Base-by-base conservation (phyloP, 53 echinoderm and acorn worm genomes). In the Echinometra lucunter region DNA sequence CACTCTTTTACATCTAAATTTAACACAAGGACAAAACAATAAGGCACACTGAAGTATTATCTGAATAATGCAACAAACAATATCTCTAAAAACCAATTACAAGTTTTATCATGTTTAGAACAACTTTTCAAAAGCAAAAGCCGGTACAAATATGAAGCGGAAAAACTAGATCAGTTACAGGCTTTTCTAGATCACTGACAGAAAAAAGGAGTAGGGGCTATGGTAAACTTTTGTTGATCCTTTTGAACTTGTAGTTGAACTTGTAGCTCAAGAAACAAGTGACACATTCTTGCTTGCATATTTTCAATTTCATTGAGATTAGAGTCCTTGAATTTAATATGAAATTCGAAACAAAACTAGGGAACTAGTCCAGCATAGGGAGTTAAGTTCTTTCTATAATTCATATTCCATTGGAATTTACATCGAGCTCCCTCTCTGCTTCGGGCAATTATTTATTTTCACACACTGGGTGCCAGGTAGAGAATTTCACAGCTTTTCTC, bases 371-470 rank as follows among this genome's bases (percentile, higher is more conserved):
- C 2, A 78, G 78, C 17, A 78, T 40, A 40, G 42, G 42, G 42
- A 42, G 6, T 78, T 35, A 40, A 42, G 19, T 38, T 78, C 78
- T 78, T 78, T 78, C 78, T 78, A 18, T 40, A 42, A 40, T 78
- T 19, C 78, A 78, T 78, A 78, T 78, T 78, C 42, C 42, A 42
- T 78, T 16, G 75, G 75, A 75, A 75, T 75, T 78, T 10, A 78
- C 78, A 38, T 78, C 78, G 38, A n/a, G n/a, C 40, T 78, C 42
- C 21, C 42, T 78, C 69, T 32, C 78, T 8, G 83, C 83, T 83
- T 88, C 49, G 21, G 88, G 88, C 88, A 88, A 88, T 55, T 30
- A 88, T 56, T 88, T 88, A 88, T 88, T 88, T 88, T 88, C 88
- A 88, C 88, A 88, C 88, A 88, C 55, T 88, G 88, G 28, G 88